Percentiles rank a stretch among this genome's conserved stretches.
Evolutionary conservation across 2,888 invertebrate species (phyloP).

Genomic region (Callinectes sapidus): DNA sequence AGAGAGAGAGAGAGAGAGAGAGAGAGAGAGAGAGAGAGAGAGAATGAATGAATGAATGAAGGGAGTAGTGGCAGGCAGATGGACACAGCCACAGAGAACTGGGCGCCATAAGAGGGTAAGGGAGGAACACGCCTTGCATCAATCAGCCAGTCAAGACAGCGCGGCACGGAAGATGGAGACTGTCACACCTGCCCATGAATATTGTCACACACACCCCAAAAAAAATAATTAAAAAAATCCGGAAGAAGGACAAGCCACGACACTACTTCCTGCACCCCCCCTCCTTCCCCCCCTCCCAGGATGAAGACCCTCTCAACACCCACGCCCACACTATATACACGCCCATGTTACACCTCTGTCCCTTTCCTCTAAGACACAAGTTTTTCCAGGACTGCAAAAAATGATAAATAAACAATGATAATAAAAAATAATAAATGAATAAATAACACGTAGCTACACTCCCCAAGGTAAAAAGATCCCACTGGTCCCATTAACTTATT

Average conservation of each 20-base stretch:
- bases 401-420: too few relatives aligned
- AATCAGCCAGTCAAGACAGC: background rate
- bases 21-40: conserved; percentile 25
- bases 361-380: background rate
- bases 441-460: too few relatives aligned
- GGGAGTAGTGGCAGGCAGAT: background rate
- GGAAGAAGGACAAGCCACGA: background rate
- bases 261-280: background rate
- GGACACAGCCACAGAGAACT: background rate
- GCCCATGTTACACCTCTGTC: background rate
- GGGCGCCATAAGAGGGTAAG: background rate
- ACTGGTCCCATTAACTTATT: too few relatives aligned
- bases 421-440: too few relatives aligned
- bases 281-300: background rate
- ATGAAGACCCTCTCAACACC: background rate
- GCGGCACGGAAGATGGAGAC: background rate
- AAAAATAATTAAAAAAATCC: too few relatives aligned
- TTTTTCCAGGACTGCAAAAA: background rate
- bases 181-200: background rate
- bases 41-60: background rate
- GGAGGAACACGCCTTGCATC: background rate
- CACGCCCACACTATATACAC: background rate
- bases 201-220: too few relatives aligned
- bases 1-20: conserved; percentile 20
- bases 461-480: too few relatives aligned